Base-by-base conservation (phyloP, 2,888 invertebrate species). In the Drosophila sordidula region DNA sequence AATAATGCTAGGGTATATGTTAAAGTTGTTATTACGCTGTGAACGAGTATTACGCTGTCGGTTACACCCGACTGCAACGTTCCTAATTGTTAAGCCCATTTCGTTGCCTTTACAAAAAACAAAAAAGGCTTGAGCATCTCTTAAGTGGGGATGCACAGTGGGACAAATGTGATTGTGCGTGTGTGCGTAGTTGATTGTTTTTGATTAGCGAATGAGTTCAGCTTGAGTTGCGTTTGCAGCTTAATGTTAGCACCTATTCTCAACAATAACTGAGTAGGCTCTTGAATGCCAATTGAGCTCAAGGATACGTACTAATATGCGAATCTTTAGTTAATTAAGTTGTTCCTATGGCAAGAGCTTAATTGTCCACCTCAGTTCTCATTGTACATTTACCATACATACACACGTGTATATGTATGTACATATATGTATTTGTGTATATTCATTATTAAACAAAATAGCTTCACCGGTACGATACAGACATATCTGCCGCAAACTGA, bases 71-170 rank as follows among this genome's bases (percentile, higher is more conserved):
- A 29, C 29, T 29, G 29, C 9, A 29, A 29, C 3, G 9, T 29
- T 29, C 3, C 8, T 9, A 9, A 8, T 50, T 41, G 50, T 55
- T 56, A 56, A 70, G 62, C 46, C 14, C 36, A 54, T 29, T 34
- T 49, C 32, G 42, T 29, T 46, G 25, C 36, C 26, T 42, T 3
- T 11, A 14, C 25, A 8, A 25, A 44, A 45, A 9, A 6, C 2
- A 26, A 18, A 32, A 22, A 26, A 46, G 50, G 38, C 34, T 57
- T 29, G 22, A 46, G 47, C 26, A 8, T 12, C 32, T 42, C 36
- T 49, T 9, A 47, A 56, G 25, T 25, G 51, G 6, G 6, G 11
- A 22, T 22, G 56, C 42, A 66, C 67, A 39, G 32, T 63, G 66
- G 67, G 4, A 16, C 34, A 9, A 34, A 12, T 25, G 26, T 14